Conservation (phyloP, 2,797 vertebrate species). For the Gila robusta region DNA sequence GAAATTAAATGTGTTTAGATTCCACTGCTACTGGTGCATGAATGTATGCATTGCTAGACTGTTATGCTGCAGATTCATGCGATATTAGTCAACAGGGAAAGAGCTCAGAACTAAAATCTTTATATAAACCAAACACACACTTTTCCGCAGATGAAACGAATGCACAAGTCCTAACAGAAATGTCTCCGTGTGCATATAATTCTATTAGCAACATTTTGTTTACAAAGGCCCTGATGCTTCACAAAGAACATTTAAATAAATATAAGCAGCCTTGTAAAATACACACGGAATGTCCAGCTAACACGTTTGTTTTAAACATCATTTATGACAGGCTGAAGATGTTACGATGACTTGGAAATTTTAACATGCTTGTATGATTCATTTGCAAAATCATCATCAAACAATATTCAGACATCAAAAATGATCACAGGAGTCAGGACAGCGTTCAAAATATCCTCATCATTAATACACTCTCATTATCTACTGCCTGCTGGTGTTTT, state of each 20-base stretch:
- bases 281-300: not conserved
- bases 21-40: not conserved
- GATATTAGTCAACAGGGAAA: not conserved
- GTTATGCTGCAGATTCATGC: not conserved
- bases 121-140: not conserved
- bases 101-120: not conserved
- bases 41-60: not conserved
- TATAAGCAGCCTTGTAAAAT: not conserved
- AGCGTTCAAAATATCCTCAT: constrained; percentile 12
- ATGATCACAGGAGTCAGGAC: constrained; percentile 23
- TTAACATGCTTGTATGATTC: not conserved
- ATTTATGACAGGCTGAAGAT: not conserved
- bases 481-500: constrained; percentile 50
- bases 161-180: not conserved
- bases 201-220: not conserved
- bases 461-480: constrained; percentile 39
- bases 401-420: constrained; percentile 17
- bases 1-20: constrained; percentile 35
- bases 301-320: not conserved
- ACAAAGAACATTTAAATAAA: not conserved
- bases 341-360: not conserved
- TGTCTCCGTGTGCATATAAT: not conserved
- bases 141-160: not conserved
- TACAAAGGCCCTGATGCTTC: not conserved
- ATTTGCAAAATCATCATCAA: not conserved